Conservation (phyloP, 1,140 invertebrate genomes). For the Bursaphelenchus mucronatus region DNA sequence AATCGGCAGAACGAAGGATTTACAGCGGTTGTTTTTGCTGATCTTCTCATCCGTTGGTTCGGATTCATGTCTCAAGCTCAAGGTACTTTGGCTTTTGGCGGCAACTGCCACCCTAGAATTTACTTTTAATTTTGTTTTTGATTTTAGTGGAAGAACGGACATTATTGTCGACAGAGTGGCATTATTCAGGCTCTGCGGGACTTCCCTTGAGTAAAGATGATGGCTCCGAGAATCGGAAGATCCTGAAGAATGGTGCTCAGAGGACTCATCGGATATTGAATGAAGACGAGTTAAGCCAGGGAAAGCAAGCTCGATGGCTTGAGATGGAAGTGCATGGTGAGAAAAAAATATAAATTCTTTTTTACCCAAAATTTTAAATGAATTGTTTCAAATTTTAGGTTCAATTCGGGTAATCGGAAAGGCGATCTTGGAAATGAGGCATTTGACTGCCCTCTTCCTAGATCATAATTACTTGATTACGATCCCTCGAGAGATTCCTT, state of each 20-base stretch:
- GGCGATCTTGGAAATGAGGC: conserved; percentile 44
- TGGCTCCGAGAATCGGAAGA: conserved; percentile 31
- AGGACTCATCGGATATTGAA: conserved; percentile 39
- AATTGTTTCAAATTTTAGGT: conserved; percentile 26
- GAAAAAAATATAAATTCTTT: no score
- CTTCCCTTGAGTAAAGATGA: conserved; percentile 35
- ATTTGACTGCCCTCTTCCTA: conserved; percentile 55
- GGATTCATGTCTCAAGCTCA: conserved; percentile 14
- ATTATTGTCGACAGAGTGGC: not conserved
- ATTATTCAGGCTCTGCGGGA: conserved; percentile 27
- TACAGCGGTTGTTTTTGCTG: no score
- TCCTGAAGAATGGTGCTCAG: conserved; percentile 7
- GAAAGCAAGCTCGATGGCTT: conserved; percentile 42
- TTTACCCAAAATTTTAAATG: conserved; percentile 4
- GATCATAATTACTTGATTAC: conserved; percentile 40
- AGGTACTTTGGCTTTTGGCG: conserved; percentile 16
- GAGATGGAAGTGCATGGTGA: conserved; percentile 48
- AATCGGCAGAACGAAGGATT: no score
- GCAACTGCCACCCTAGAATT: conserved; percentile 10
- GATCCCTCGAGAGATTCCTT: conserved; percentile 49
- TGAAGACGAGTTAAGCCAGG: conserved; percentile 36
- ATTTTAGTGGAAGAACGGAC: conserved; percentile 9
- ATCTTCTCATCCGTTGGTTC: no score
- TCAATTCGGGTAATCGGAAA: conserved; percentile 38
- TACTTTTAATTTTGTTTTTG: not conserved